Evolutionary conservation across 2,113 vertebrate genomes (phyloP).

Genomic region (Rhynchomys soricoides): DNA sequence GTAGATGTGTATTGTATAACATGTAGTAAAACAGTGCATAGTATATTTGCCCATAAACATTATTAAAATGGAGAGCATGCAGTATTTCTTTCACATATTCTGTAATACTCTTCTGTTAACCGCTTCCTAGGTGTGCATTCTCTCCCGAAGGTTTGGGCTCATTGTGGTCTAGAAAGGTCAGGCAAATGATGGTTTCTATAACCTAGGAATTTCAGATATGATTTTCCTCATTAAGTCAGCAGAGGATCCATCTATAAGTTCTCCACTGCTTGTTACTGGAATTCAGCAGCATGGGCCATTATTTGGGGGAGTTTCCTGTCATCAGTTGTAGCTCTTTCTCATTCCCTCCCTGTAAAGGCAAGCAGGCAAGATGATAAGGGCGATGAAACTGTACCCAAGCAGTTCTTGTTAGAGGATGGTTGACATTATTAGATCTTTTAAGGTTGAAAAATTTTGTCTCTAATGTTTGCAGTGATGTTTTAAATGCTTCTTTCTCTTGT

Average conservation of each 20-base stretch:
- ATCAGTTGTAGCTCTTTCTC: neutral
- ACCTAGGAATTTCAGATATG: neutral
- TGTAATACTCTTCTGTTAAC: neutral
- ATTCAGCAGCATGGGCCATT: neutral
- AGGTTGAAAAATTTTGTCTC: constrained; percentile 28
- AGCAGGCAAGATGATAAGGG: neutral
- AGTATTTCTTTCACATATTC: neutral
- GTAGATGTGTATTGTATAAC: neutral
- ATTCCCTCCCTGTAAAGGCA: neutral
- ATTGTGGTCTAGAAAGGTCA: neutral
- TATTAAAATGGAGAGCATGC: neutral
- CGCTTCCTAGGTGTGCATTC: neutral
- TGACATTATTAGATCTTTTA: neutral
- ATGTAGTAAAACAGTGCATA: neutral
- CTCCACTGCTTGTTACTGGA: neutral
- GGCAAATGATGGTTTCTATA: neutral
- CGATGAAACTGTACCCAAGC: neutral
- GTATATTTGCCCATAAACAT: neutral
- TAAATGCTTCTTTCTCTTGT: constrained; percentile 51
- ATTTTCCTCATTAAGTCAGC: constrained; percentile 32
- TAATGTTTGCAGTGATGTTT: constrained; percentile 8
- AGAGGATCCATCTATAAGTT: neutral
- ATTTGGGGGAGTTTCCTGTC: neutral
- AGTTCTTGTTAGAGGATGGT: neutral
- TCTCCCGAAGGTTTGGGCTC: neutral